Base-by-base conservation (phyloP, 1,140 invertebrate species). In the Neodiprion lecontei region DNA sequence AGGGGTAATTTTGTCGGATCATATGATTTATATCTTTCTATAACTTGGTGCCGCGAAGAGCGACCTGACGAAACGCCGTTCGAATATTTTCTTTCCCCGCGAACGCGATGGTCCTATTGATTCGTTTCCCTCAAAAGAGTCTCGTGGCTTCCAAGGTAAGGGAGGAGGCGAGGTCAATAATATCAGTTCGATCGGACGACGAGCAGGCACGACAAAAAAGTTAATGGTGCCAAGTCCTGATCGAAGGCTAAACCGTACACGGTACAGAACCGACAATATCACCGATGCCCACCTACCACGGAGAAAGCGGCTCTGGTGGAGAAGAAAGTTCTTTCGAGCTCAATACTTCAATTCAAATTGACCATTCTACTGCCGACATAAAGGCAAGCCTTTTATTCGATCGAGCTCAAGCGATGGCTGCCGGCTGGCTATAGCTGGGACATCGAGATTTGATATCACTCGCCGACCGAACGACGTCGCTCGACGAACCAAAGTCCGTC, bases 171-270 rank as follows among this genome's bases (percentile, higher is more conserved):
- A 61, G 11, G 11, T 9, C 53, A 61, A 61, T 61, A 61, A 61
- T 61, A 61, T 61, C 53, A 9, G 53, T 61, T 61, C 53, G 53
- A 61, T 61, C 53, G 53, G 11, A 7, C 5, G 53, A 61, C 53
- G 53, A 61, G 53, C 11, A 5, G n/a, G 28, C 5, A 12, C 53
- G 53, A 61, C 5, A 61, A 61, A 61, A 61, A 61, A 17, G 53
- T 61, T 61, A 61, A 61, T 61, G 53, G 53, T 61, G 53, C 53
- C 53, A 61, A 61, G 53, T 14, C 53, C n/a, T 17, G 53, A 40
- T 40, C n/a, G 53, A 40, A 40, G 53, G 7, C 53, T 14, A 17
- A 61, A 61, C 28, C 28, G 28, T 40, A 40, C 28, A 40, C 28
- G 5, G n/a, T 12, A 61, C 11, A 61, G 11, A 14, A 12, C 53